phyloP scores from a whole-genome alignment of 2,888 invertebrate species.

The Melolontha melolontha region DNA sequence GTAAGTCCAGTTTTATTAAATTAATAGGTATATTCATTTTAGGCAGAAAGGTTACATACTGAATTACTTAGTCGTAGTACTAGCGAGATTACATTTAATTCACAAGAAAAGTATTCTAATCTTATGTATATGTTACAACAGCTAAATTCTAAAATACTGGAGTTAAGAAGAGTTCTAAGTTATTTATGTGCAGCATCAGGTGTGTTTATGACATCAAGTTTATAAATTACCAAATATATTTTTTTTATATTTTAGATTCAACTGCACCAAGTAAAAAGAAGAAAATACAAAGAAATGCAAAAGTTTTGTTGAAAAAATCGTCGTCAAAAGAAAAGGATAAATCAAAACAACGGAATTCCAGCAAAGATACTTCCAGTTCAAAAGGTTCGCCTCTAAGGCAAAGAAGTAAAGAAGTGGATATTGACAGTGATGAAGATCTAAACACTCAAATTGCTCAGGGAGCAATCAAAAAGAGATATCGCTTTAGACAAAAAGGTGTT shows the following conservation, averaged over 20 bases:
- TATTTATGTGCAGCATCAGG: conserved; percentile 63
- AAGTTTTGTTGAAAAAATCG: conserved; percentile 35
- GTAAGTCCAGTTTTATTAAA: conserved; percentile 7
- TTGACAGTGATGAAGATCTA: conserved; percentile 37
- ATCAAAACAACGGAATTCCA: conserved; percentile 20
- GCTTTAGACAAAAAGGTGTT: conserved; percentile 58
- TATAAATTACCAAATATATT: conserved; percentile 3
- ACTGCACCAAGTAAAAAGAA: conserved; percentile 55
- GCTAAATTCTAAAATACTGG: conserved; percentile 61
- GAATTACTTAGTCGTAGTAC: conserved; percentile 49
- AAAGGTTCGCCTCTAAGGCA: conserved; percentile 5
- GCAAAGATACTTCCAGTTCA: conserved; percentile 35
- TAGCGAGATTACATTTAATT: conserved; percentile 8
- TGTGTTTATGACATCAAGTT: conserved; percentile 45
- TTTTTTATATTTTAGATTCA: conserved; percentile 53
- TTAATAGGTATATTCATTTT: conserved; percentile 32
- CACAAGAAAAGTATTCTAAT: conserved; percentile 34
- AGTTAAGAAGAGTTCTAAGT: conserved; percentile 63
- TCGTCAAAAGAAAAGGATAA: conserved; percentile 48
- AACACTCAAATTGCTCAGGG: conserved; percentile 52
- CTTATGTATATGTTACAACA: conserved; percentile 28
- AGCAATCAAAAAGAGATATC: conserved; percentile 60
- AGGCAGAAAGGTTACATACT: conserved; percentile 57
- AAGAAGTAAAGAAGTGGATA: conserved; percentile 11
- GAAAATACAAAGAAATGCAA: conserved; percentile 54